These are phyloP conservation scores for Amblyraja radiata DNA, from an alignment of 2,797 vertebrate genomes.

Conservation along the genomic window DNA sequence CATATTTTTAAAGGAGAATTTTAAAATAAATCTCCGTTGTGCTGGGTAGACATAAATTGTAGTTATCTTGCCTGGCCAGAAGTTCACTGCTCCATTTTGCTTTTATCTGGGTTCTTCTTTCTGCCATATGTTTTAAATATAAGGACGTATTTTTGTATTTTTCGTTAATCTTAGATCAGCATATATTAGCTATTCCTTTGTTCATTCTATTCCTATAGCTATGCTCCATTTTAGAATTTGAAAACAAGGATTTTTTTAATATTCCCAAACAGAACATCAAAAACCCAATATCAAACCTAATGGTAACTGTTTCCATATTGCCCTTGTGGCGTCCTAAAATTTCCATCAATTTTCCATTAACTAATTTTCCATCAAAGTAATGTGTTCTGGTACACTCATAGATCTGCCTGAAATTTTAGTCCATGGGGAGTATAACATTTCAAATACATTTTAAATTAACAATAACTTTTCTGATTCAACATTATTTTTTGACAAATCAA, in stretches of 20 bases:
- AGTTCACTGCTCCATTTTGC: not conserved
- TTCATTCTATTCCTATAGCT: not conserved
- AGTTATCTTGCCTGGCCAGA: slow-evolving; percentile 2
- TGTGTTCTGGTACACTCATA: not conserved
- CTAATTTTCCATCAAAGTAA: slow-evolving; percentile 15
- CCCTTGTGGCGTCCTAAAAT: not conserved
- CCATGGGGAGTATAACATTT: not conserved
- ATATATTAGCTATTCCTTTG: not conserved
- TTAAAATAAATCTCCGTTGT: not conserved
- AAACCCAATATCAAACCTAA: not conserved
- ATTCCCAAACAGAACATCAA: not conserved
- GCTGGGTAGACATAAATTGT: not conserved
- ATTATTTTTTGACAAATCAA: not conserved
- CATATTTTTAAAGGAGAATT: not conserved
- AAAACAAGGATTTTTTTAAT: not conserved
- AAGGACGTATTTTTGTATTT: not conserved
- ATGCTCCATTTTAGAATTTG: not conserved
- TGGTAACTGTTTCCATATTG: not conserved
- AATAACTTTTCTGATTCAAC: not conserved
- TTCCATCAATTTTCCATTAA: not conserved
- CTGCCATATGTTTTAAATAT: slow-evolving; percentile 1
- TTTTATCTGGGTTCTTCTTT: not conserved
- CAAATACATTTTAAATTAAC: not conserved
- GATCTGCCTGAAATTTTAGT: not conserved
- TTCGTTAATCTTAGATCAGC: not conserved